Conservation (phyloP, 2,113 vertebrate species). For the Macrotis lagotis region DNA sequence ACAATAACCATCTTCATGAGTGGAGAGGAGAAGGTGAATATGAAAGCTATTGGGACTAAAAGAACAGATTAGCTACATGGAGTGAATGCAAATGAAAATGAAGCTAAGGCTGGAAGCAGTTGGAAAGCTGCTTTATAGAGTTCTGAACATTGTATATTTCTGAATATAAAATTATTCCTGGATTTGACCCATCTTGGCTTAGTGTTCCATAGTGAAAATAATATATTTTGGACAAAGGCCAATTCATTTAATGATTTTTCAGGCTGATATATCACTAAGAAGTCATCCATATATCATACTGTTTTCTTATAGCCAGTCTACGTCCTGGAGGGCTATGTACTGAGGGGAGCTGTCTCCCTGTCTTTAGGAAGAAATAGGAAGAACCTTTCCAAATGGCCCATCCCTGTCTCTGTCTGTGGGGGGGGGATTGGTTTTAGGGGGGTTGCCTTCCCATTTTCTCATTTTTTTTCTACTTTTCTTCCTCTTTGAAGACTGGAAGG, state of each 20-base stretch:
- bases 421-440: background rate
- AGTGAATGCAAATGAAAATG: too few species aligned
- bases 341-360: background rate
- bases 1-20: too few species aligned
- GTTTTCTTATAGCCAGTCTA: background rate
- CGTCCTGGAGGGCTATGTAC: background rate
- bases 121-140: background rate
- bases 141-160: background rate
- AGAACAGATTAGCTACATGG: too few species aligned
- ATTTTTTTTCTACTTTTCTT: background rate
- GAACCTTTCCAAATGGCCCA: background rate
- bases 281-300: background rate
- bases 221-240: background rate
- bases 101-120: background rate
- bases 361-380: background rate
- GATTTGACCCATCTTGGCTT: background rate
- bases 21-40: too few species aligned
- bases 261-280: background rate
- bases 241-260: background rate
- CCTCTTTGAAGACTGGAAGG: background rate
- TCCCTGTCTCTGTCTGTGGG: background rate
- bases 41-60: too few species aligned
- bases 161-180: background rate
- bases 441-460: background rate
- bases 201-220: background rate